These are phyloP conservation scores for Netelia inedita DNA, from an alignment of 2,888 invertebrate species.

Conservation along the genomic window DNA sequence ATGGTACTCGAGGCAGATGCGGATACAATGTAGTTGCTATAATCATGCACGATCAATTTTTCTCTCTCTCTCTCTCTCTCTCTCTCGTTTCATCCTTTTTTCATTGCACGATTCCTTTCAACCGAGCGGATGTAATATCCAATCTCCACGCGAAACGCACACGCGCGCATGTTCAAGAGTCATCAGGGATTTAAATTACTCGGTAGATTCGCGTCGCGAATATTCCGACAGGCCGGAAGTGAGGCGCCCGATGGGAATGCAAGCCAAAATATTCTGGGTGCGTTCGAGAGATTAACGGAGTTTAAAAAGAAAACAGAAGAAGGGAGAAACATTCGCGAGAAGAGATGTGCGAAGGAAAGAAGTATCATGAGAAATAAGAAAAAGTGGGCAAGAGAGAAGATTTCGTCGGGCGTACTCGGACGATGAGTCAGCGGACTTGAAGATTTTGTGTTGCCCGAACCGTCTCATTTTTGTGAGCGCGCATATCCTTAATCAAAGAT, in stretches of 20 bases:
- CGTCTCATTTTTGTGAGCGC: not conserved
- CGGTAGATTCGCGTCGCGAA: not conserved
- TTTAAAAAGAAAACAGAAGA: slow-evolving; percentile 42
- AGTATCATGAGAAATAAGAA: not conserved
- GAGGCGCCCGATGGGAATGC: slow-evolving; percentile 62
- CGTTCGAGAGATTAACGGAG: slow-evolving; percentile 48
- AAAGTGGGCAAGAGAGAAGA: slow-evolving; percentile 24
- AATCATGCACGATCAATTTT: too few species aligned
- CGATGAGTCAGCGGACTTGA: slow-evolving; percentile 42
- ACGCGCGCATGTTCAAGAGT: not conserved
- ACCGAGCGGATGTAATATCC: not conserved
- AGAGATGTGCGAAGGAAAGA: slow-evolving; percentile 3
- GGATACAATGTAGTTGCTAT: too few species aligned
- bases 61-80: too few species aligned
- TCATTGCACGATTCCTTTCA: too few species aligned
- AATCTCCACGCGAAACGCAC: slow-evolving; percentile 1
- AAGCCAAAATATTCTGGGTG: slow-evolving; percentile 58
- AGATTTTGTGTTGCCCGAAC: slow-evolving; percentile 30
- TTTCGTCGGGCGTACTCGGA: slow-evolving; percentile 33
- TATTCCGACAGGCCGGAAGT: slow-evolving; percentile 43
- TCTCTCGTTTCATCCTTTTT: too few species aligned
- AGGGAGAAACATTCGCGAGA: slow-evolving; percentile 33
- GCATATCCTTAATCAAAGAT: not conserved
- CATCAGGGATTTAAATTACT: not conserved
- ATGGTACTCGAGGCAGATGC: too few species aligned